These are phyloP conservation scores for Platysteira castanea DNA, from an alignment of 2,113 vertebrate genomes.

Conservation along the genomic window DNA sequence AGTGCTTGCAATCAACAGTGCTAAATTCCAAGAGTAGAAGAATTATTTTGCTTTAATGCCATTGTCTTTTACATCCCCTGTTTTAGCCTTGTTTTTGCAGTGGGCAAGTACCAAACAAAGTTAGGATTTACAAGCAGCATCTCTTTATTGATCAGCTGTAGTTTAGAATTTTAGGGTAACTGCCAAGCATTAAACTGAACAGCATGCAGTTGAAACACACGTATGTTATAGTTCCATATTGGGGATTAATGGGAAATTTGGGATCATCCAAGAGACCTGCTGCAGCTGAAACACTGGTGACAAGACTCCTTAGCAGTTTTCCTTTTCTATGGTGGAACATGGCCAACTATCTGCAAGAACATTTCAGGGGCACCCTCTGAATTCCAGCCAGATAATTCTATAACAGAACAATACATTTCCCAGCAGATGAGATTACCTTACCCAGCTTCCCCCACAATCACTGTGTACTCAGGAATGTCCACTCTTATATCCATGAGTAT, in stretches of 20 bases:
- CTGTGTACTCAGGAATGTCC: not conserved
- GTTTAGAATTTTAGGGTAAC: not conserved
- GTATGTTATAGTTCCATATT: not conserved
- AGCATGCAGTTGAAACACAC: not conserved
- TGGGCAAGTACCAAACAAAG: not conserved
- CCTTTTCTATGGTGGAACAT: not conserved
- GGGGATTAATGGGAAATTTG: not conserved
- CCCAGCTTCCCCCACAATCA: not conserved
- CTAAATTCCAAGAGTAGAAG: not conserved
- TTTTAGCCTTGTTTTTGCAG: not conserved
- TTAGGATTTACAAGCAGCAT: not conserved
- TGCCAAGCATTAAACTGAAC: not conserved
- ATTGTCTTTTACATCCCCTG: not conserved
- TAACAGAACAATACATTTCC: not conserved
- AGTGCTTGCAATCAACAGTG: not conserved
- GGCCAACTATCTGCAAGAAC: not conserved
- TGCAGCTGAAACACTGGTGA: not conserved
- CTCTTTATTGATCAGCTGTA: not conserved
- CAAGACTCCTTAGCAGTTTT: not conserved
- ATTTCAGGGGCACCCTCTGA: not conserved
- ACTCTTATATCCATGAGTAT: rapidly evolving
- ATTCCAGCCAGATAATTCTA: not conserved
- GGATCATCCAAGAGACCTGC: not conserved
- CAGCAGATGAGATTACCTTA: not conserved
- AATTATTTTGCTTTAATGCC: not conserved